A percentile compares a stretch with the other conserved stretches of the same genome.
These are phyloP conservation scores for Thaleichthys pacificus DNA, from an alignment of 2,797 vertebrate genomes.

Conservation along the genomic window DNA sequence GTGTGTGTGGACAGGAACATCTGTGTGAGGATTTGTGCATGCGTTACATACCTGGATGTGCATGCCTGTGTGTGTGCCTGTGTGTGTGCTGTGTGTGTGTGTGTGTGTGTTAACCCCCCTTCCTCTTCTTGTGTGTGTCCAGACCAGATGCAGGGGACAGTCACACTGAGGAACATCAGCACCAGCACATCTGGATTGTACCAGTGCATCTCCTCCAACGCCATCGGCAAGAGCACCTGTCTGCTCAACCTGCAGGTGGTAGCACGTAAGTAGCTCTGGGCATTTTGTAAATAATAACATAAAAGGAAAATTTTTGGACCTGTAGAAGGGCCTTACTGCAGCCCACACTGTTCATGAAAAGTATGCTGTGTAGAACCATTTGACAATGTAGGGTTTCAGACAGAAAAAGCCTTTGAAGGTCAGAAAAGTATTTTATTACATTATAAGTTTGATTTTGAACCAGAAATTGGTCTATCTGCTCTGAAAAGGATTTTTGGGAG, in stretches of 20 bases:
- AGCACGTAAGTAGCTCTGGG: conserved; percentile 82
- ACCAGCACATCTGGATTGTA: conserved; percentile 90
- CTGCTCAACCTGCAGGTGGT: conserved; percentile 92
- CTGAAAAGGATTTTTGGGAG: no score
- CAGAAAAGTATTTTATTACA: no score
- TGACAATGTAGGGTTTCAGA: no score
- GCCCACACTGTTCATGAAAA: neutral
- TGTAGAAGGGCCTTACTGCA: no score
- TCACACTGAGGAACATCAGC: conserved; percentile 94
- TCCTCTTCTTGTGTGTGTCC: conserved; percentile 17
- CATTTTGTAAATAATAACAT: neutral
- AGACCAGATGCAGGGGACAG: conserved; percentile 97
- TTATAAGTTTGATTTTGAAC: no score
- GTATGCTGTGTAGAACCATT: neutral
- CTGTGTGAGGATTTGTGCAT: neutral
- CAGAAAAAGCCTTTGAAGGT: no score
- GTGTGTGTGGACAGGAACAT: conserved; percentile 2
- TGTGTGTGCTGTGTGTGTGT: neutral
- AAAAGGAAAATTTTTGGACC: no score
- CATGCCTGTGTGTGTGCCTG: conserved; percentile 9
- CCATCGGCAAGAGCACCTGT: conserved; percentile 94
- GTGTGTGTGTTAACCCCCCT: neutral
- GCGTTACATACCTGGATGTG: neutral
- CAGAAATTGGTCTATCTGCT: no score
- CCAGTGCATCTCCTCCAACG: conserved; percentile 93